Evolutionary conservation across 2,797 vertebrate species (phyloP).

Genomic region (Sebastiscus tertius): DNA sequence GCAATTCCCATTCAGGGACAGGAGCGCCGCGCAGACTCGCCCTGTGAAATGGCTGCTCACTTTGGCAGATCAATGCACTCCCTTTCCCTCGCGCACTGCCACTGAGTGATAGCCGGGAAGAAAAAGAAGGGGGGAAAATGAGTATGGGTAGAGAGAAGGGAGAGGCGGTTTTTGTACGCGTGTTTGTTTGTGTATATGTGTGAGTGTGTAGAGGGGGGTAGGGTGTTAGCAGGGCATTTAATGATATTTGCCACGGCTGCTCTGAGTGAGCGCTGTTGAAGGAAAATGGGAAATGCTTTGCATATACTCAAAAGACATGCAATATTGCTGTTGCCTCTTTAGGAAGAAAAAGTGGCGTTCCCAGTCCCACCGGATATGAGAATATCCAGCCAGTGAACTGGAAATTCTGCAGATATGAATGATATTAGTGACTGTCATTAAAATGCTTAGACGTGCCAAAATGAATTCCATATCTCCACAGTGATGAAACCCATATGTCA

Average conservation of each 20-base stretch:
- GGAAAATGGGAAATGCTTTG: conserved; percentile 81
- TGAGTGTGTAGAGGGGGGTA: not conserved
- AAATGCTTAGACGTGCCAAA: conserved; percentile 63
- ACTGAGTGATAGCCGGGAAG: conserved; percentile 85
- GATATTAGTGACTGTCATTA: conserved; percentile 77
- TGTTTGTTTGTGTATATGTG: conserved; percentile 16
- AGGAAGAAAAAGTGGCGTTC: conserved; percentile 49
- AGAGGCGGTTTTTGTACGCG: conserved; percentile 15
- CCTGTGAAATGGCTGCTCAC: conserved; percentile 77
- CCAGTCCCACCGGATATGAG: conserved; percentile 75
- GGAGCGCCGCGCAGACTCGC: conserved; percentile 47
- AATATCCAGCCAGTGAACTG: conserved; percentile 72
- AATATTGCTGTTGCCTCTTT: conserved; percentile 74
- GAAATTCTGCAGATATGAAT: conserved; percentile 73
- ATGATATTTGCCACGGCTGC: conserved; percentile 86
- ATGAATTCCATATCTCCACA: conserved; percentile 61
- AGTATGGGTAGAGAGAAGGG: conserved; percentile 9
- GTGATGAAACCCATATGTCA: conserved; percentile 45
- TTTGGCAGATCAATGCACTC: conserved; percentile 79
- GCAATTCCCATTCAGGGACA: conserved; percentile 79
- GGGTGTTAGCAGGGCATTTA: conserved; percentile 85
- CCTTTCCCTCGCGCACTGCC: conserved; percentile 60
- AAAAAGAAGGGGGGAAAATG: conserved; percentile 35
- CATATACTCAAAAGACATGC: conserved; percentile 79
- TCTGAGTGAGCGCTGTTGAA: conserved; percentile 84